phyloP scores from a whole-genome alignment of 2,113 vertebrate species.

The Ctenomys sociabilis region DNA sequence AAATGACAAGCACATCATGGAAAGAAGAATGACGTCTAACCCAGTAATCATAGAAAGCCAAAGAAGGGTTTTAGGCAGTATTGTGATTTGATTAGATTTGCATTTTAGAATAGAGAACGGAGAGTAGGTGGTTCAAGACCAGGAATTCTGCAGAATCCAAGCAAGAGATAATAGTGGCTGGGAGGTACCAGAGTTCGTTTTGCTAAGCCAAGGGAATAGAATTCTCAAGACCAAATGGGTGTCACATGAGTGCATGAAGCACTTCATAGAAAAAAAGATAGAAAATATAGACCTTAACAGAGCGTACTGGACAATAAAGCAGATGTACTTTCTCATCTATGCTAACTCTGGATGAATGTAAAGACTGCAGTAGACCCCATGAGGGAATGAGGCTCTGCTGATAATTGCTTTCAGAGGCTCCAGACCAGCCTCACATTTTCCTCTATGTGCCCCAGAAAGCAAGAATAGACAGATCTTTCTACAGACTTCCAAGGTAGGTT shows the following conservation, averaged over 20 bases:
- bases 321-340: constrained; percentile 3
- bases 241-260: background rate
- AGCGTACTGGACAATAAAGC: background rate
- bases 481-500: constrained; percentile 26
- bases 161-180: background rate
- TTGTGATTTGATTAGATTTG: background rate
- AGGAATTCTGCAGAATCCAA: constrained; percentile 6
- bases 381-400: background rate
- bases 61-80: background rate
- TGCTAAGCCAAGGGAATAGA: background rate
- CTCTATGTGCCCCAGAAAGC: constrained; percentile 22
- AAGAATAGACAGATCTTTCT: constrained; percentile 1
- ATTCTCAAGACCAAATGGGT: background rate
- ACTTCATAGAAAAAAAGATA: background rate
- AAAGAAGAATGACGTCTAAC: background rate
- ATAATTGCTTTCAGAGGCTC: constrained; percentile 36
- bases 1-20: background rate
- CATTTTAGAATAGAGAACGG: constrained; percentile 14
- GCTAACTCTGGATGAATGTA: background rate
- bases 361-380: constrained; percentile 4
- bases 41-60: background rate
- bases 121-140: background rate
- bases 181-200: background rate
- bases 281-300: background rate
- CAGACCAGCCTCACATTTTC: background rate